These are phyloP conservation scores for Cerastis rubricosa DNA, from an alignment of 2,888 invertebrate genomes.

Conservation along the genomic window DNA sequence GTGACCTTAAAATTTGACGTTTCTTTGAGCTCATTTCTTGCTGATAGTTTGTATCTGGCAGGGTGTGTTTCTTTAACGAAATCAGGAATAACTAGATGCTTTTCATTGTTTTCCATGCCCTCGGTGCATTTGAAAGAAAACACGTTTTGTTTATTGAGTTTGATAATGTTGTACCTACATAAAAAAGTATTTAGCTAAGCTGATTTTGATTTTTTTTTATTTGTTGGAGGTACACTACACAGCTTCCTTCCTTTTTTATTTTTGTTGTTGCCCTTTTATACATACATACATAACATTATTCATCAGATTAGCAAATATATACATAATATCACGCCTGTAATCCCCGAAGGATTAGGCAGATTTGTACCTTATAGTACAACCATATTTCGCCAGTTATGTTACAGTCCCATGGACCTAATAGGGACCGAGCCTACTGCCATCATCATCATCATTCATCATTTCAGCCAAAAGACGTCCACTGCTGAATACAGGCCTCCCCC, in stretches of 20 bases:
- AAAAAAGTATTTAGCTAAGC: not conserved
- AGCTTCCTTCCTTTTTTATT: not conserved
- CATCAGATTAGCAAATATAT: too few relatives aligned
- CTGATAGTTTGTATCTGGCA: not conserved
- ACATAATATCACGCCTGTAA: too few relatives aligned
- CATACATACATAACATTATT: too few relatives aligned
- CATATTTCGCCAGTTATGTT: too few relatives aligned
- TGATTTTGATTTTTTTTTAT: not conserved
- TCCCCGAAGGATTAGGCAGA: too few relatives aligned
- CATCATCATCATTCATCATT: too few relatives aligned
- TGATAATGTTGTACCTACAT: not conserved
- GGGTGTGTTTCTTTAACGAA: not conserved
- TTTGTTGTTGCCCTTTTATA: not conserved
- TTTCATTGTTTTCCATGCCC: not conserved
- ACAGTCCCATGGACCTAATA: too few relatives aligned
- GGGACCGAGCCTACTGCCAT: too few relatives aligned
- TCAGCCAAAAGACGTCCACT: too few relatives aligned
- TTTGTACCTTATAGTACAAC: too few relatives aligned
- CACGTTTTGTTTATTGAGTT: not conserved
- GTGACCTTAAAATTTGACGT: conserved; percentile 29
- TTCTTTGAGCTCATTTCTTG: conserved; percentile 35
- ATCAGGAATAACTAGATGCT: not conserved
- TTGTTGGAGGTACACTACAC: not conserved
- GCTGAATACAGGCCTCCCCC: too few relatives aligned
- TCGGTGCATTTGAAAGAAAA: not conserved